These are phyloP conservation scores for Drosophila parabipectinata DNA, from an alignment of 1,140 invertebrate species.

Conservation along the genomic window DNA sequence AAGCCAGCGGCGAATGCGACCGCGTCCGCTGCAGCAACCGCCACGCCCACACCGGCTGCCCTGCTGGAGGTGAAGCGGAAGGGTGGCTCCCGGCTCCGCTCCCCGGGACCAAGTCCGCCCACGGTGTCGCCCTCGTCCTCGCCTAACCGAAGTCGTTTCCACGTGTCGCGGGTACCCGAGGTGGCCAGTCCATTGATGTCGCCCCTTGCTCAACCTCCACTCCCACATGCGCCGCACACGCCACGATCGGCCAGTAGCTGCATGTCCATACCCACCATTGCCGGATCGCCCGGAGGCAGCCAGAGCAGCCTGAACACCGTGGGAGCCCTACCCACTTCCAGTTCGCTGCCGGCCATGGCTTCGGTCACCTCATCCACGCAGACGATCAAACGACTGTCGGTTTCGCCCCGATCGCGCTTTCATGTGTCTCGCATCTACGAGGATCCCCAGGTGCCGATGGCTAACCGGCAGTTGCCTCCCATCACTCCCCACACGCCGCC, in stretches of 20 bases:
- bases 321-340: conserved; percentile 68
- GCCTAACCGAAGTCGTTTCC: conserved; percentile 87
- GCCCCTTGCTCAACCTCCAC: conserved; percentile 65
- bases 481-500: conserved; percentile 75
- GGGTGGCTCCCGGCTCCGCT: conserved; percentile 86
- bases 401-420: conserved; percentile 77
- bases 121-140: conserved; percentile 88
- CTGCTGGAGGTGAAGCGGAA: conserved; percentile 85
- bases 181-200: conserved; percentile 69
- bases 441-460: conserved; percentile 65
- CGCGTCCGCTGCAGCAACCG: conserved; percentile 59
- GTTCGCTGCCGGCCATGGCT: conserved; percentile 78
- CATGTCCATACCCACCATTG: conserved; percentile 69
- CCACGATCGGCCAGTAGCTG: conserved; percentile 68
- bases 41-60: conserved; percentile 61
- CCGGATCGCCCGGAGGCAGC: conserved; percentile 47
- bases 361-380: conserved; percentile 76
- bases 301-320: conserved; percentile 48
- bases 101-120: conserved; percentile 89
- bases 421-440: conserved; percentile 79
- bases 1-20: conserved; percentile 33
- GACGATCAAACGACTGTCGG: conserved; percentile 71
- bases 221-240: conserved; percentile 19
- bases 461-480: conserved; percentile 55
- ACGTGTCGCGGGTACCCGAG: conserved; percentile 86